phyloP scores from a whole-genome alignment of 2,797 vertebrate genomes.

The Meda fulgida region DNA sequence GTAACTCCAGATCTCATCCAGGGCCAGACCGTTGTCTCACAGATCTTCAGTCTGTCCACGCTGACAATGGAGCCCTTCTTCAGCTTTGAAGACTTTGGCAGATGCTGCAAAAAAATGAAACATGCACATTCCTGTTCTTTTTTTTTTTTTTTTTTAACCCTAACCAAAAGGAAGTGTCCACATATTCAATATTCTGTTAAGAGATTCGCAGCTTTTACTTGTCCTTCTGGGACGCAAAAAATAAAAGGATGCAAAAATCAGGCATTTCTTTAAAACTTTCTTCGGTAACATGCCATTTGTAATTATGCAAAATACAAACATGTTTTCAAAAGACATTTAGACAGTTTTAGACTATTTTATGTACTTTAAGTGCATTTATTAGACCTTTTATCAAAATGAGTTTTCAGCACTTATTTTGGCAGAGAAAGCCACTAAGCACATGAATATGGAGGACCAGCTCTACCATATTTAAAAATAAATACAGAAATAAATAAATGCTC shows the following conservation, averaged over 20 bases:
- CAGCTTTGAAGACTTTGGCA: conserved; percentile 71
- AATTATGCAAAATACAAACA: too few species aligned
- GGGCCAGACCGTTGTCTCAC: conserved; percentile 50
- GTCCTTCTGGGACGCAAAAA: neutral
- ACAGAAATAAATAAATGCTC: too few species aligned
- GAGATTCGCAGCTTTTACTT: neutral
- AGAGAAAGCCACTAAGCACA: neutral
- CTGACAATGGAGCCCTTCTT: conserved; percentile 70
- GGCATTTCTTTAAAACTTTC: neutral
- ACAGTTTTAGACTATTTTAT: too few species aligned
- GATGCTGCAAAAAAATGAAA: conserved; percentile 62
- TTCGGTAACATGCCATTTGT: too few species aligned
- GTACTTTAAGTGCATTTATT: too few species aligned
- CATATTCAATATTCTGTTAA: conserved; percentile 17
- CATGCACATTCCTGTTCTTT: conserved; percentile 55
- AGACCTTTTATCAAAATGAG: neutral
- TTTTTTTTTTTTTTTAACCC: conserved; percentile 26
- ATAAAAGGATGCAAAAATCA: too few species aligned
- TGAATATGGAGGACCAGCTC: too few species aligned
- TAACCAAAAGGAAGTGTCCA: conserved; percentile 31
- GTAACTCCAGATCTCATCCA: conserved; percentile 30
- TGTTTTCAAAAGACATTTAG: too few species aligned
- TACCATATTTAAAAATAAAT: too few species aligned
- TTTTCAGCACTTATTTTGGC: neutral
- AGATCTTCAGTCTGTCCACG: conserved; percentile 59